phyloP scores from a whole-genome alignment of 2,113 vertebrate genomes.

The Lepisosteus osseus region DNA sequence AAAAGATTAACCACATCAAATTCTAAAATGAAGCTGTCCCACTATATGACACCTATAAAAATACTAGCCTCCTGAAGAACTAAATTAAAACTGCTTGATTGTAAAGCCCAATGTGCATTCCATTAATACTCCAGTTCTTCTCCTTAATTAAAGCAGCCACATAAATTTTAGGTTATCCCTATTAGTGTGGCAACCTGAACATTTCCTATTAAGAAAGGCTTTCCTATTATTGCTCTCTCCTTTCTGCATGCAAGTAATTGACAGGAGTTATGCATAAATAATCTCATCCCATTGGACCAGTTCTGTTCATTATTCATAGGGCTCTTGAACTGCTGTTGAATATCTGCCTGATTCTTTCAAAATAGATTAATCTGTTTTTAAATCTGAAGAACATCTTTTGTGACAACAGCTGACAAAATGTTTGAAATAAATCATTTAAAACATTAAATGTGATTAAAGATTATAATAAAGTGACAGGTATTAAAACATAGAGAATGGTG shows the following conservation, averaged over 20 bases:
- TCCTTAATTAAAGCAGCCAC: constrained; percentile 21
- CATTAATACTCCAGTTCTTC: too few relatives aligned
- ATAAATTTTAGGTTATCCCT: constrained; percentile 7
- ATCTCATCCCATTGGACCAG: constrained; percentile 23
- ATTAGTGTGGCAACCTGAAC: constrained; percentile 13
- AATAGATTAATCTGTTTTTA: constrained; percentile 27
- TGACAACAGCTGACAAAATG: constrained; percentile 15
- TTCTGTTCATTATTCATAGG: constrained; percentile 26
- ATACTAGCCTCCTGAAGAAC: too few relatives aligned
- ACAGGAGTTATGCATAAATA: constrained; percentile 25
- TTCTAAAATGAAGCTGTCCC: too few relatives aligned
- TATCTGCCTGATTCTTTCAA: constrained; percentile 20
- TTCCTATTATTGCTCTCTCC: constrained; percentile 17
- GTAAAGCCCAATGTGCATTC: too few relatives aligned
- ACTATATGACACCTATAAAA: too few relatives aligned
- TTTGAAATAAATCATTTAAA: constrained; percentile 34
- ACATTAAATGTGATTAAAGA: constrained; percentile 6
- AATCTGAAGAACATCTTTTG: constrained; percentile 29
- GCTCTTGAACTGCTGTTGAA: constrained; percentile 6
- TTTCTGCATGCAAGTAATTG: constrained; percentile 16
- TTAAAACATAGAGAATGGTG: too few relatives aligned
- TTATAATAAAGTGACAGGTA: background rate
- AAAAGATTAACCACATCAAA: too few relatives aligned
- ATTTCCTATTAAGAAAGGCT: constrained; percentile 27
- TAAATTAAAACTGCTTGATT: too few relatives aligned